These are phyloP conservation scores for Perizoma affinitatum DNA, from an alignment of 2,888 invertebrate species.

Conservation along the genomic window DNA sequence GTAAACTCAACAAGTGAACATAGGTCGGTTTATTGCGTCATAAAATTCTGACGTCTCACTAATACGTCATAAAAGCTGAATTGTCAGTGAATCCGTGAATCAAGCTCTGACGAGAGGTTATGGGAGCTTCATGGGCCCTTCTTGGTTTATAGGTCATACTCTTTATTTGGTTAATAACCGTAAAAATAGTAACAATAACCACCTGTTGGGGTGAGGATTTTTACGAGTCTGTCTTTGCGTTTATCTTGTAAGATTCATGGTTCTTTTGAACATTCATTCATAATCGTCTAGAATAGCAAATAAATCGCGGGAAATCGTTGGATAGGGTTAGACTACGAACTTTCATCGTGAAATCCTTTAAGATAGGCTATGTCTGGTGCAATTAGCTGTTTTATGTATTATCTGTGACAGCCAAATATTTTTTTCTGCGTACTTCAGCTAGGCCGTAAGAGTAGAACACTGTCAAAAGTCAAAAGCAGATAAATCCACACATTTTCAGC, in stretches of 20 bases:
- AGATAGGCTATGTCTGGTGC: too few relatives aligned
- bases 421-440: too few relatives aligned
- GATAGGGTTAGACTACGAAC: too few relatives aligned
- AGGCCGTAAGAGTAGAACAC: too few relatives aligned
- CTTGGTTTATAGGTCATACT: constrained; percentile 51
- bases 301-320: too few relatives aligned
- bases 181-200: constrained; percentile 48
- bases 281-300: too few relatives aligned
- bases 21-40: constrained; percentile 70
- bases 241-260: constrained; percentile 17
- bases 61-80: constrained; percentile 73
- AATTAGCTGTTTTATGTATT: too few relatives aligned
- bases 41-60: constrained; percentile 76
- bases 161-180: constrained; percentile 59
- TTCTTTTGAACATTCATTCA: constrained; percentile 4
- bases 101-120: constrained; percentile 51
- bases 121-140: constrained; percentile 34
- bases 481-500: too few relatives aligned
- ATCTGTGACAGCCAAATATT: too few relatives aligned
- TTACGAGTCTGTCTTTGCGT: constrained; percentile 23
- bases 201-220: constrained; percentile 37
- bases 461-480: too few relatives aligned
- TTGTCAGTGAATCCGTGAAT: constrained; percentile 44
- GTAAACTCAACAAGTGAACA: constrained; percentile 77
- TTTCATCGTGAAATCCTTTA: too few relatives aligned